Evolutionary conservation across 2,113 vertebrate genomes (phyloP).

Genomic region (Cryptotis parvus): DNA sequence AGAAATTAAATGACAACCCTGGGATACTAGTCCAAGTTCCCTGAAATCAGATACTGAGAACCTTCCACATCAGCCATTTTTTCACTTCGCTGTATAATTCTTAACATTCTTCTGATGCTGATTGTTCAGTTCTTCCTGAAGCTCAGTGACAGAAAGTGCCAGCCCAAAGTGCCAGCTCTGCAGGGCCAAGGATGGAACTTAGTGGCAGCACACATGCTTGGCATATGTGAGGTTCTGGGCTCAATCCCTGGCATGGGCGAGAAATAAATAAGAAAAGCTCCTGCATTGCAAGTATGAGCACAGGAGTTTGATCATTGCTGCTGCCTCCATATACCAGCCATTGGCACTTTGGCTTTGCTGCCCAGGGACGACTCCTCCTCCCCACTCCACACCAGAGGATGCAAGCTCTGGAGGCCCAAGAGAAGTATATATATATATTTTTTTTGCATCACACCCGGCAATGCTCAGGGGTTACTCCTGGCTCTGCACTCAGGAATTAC

Average conservation of each 20-base stretch:
- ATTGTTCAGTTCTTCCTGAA: slow-evolving; percentile 12
- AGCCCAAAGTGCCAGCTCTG: neutral
- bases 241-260: neutral
- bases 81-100: neutral
- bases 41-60: slow-evolving; percentile 39
- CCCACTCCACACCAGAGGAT: too few species aligned
- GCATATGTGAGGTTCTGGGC: neutral
- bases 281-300: too few species aligned
- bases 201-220: neutral
- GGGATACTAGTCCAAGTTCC: slow-evolving; percentile 14
- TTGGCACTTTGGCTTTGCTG: too few species aligned
- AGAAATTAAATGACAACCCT: slow-evolving; percentile 31
- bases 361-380: too few species aligned
- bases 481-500: too few species aligned
- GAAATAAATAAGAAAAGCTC: too few species aligned
- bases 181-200: neutral
- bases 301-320: too few species aligned
- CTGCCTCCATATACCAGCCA: too few species aligned
- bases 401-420: too few species aligned
- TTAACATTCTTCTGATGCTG: neutral
- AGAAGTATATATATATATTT: too few species aligned
- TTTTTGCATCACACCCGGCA: too few species aligned
- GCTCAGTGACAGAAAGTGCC: neutral
- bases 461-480: too few species aligned
- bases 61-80: neutral